Evolutionary conservation across 2,797 vertebrate species (phyloP), one percentile per base, ranked within the genome.

Genomic region (Manis crassicaudata): DNA sequence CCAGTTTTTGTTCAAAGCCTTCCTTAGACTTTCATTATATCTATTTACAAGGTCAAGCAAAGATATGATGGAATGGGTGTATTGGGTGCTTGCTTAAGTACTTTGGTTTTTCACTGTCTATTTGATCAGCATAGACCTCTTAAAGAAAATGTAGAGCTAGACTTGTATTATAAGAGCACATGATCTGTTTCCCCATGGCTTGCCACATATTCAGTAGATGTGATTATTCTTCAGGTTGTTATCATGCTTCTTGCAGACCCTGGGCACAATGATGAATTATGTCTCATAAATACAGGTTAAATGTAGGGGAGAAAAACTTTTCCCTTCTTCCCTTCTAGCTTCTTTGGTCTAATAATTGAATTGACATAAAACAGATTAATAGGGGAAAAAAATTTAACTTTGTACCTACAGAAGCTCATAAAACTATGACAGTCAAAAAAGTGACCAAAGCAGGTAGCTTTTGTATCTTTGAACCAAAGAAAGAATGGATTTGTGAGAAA

Each of bases 221-320:
- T 29, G 9, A 29, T 37, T 18, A 12, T 79, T 95, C 35, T 90
- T 79, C 18, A n/a, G 20, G 50, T 16, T 93, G 27, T 73, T 75
- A 23, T 23, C 16, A 16, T 35, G 18, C 46, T 90, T 94, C 58
- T 29, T 70, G 29, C 21, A 70, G 54, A 86, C 9, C 75, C 13
- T 29, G 50, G 35, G 23, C 8, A 56, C 25, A 18, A 6, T 43
- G 14, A 73, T 65, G 23, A 92, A 75, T 79, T 87, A 58, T 76
- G n/a, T 88, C 54, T 89, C n/a, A 77, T 32, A 93, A 94, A 37
- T 32, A 37, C 20, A 93, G 50, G 35, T 79, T 76, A 93, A 77
- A 27, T 21, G 2, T 54, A 54, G 32, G 46, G 21, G 50, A 76
- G 50, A 32, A 76, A 54, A 76, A 32, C 75, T 35, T 76, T 52